Conservation (phyloP, 2,113 vertebrate species). For the Vireo altiloquus region DNA sequence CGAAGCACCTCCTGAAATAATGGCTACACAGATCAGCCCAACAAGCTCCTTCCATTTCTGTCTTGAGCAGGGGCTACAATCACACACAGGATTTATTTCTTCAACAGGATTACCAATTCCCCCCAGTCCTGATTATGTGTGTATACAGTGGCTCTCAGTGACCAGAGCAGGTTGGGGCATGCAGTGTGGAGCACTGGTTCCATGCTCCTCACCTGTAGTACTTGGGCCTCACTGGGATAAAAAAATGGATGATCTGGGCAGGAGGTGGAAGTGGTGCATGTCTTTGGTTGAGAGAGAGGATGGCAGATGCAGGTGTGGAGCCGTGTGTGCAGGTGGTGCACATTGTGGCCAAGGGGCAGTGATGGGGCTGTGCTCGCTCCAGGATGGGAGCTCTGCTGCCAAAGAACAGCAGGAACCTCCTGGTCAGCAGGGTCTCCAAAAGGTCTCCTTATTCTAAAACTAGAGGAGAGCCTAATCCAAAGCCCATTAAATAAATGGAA, state of each 20-base stretch:
- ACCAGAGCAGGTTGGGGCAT: neutral
- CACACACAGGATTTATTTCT: neutral
- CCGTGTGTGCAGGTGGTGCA: neutral
- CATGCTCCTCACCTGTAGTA: rapidly evolving
- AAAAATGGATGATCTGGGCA: neutral
- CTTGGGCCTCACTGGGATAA: neutral
- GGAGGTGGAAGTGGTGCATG: rapidly evolving
- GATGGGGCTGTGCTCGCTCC: rapidly evolving
- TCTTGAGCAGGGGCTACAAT: neutral
- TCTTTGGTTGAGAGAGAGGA: neutral
- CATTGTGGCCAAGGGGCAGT: rapidly evolving
- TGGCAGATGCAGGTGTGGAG: neutral
- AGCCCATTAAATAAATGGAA: slow-evolving; percentile 41
- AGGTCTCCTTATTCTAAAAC: neutral
- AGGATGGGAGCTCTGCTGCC: neutral
- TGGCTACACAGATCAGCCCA: neutral
- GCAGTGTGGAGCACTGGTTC: neutral
- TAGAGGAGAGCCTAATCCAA: slow-evolving; percentile 22
- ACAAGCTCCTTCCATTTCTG: rapidly evolving
- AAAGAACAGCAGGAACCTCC: neutral
- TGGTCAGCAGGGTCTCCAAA: neutral
- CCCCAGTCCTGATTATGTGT: too few relatives aligned
- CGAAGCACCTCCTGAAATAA: neutral
- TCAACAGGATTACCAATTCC: neutral
- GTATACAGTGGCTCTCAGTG: neutral